Conservation (phyloP, 2,797 vertebrate species). For the Sebastes flavidus region DNA sequence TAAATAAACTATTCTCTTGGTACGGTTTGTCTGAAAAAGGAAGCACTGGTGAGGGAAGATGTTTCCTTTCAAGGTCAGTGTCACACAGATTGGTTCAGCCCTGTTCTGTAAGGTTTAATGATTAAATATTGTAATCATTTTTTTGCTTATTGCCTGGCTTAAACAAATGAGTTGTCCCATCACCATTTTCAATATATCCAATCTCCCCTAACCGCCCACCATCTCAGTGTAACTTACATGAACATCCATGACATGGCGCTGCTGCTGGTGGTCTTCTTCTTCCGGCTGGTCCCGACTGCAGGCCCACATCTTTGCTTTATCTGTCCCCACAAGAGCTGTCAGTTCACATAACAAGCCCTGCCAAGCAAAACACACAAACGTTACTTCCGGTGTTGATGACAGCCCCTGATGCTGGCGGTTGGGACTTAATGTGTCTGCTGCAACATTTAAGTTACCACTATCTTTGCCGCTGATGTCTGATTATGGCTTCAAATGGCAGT, state of each 20-base stretch:
- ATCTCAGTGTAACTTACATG: not conserved
- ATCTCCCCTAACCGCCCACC: not conserved
- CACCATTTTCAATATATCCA: not conserved
- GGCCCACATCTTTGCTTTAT: conserved; percentile 50
- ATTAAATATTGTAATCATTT: not conserved
- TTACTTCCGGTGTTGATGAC: conserved; percentile 34
- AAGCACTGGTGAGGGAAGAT: not conserved
- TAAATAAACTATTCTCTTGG: conserved; percentile 14
- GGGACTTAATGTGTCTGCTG: conserved; percentile 54
- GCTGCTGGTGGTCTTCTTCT: not conserved
- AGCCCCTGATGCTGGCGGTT: conserved; percentile 39
- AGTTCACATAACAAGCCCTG: conserved; percentile 28
- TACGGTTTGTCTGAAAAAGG: not conserved
- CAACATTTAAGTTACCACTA: conserved; percentile 12
- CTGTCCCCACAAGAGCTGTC: conserved; percentile 49
- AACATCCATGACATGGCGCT: not conserved
- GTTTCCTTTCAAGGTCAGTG: not conserved
- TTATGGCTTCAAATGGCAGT: conserved; percentile 19
- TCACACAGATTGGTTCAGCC: not conserved
- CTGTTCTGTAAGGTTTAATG: not conserved
- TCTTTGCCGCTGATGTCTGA: conserved; percentile 33
- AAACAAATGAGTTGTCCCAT: not conserved
- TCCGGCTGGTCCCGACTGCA: conserved; percentile 6
- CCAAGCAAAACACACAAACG: conserved; percentile 34
- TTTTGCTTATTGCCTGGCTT: not conserved